These are phyloP conservation scores for Cochlearius cochlearius DNA, from an alignment of 2,113 vertebrate genomes.

Conservation along the genomic window DNA sequence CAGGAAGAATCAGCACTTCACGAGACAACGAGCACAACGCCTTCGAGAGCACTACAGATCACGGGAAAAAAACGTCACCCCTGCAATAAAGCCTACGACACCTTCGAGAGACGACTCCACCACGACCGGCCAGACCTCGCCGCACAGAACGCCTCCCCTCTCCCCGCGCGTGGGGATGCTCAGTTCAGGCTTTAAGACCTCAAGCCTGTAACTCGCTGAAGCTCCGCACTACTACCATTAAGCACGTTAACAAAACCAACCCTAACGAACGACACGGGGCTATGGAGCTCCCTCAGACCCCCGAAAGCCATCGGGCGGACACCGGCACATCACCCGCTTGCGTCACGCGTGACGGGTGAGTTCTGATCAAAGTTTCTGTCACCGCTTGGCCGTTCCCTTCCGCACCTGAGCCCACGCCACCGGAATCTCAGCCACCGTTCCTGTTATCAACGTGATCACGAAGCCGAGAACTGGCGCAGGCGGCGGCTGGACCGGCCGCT, in stretches of 20 bases:
- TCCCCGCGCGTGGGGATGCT: background rate
- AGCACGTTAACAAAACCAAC: background rate
- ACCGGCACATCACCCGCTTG: no score
- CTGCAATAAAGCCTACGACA: rapidly evolving
- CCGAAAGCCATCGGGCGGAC: rapidly evolving
- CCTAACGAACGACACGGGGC: rapidly evolving
- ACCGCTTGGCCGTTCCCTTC: no score
- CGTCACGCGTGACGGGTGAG: rapidly evolving
- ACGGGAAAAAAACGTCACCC: background rate
- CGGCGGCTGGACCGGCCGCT: no score
- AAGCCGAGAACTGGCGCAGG: background rate
- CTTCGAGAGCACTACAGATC: background rate
- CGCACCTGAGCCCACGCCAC: rapidly evolving
- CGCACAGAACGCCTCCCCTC: rapidly evolving
- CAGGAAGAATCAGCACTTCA: background rate
- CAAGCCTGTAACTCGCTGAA: background rate
- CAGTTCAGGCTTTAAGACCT: background rate
- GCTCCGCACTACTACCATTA: rapidly evolving
- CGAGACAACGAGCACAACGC: rapidly evolving
- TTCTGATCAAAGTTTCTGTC: background rate
- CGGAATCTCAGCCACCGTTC: background rate
- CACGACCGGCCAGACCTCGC: background rate
- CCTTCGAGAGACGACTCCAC: background rate
- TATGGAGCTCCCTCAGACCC: background rate
- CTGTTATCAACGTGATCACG: background rate